These are phyloP conservation scores for Macrosteles quadrilineatus DNA, from an alignment of 1,140 invertebrate genomes.

Conservation along the genomic window DNA sequence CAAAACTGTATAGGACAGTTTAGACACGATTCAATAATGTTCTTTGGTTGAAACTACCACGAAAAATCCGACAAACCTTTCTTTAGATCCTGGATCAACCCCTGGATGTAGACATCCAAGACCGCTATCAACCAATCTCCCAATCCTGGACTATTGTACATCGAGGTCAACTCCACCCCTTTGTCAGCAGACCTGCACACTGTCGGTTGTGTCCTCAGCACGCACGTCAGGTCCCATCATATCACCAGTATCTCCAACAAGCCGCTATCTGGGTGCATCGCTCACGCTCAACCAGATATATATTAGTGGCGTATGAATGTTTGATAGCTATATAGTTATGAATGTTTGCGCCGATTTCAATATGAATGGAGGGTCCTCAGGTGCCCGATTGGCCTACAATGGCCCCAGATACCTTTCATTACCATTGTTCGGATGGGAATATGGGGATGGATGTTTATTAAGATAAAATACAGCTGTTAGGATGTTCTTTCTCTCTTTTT, in stretches of 20 bases:
- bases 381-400: conserved; percentile 19
- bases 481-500: conserved; percentile 5
- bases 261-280: background rate
- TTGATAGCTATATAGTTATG: conserved; percentile 17
- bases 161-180: too few species aligned
- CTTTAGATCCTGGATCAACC: too few species aligned
- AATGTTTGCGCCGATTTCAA: conserved; percentile 16
- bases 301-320: conserved; percentile 12
- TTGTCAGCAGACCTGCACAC: too few species aligned
- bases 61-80: too few species aligned
- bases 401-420: conserved; percentile 19
- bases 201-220: too few species aligned
- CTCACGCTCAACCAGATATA: conserved; percentile 9
- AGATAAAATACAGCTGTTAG: conserved; percentile 14
- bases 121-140: too few species aligned
- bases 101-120: too few species aligned
- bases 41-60: too few species aligned
- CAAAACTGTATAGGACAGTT: too few species aligned
- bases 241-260: background rate
- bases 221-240: conserved; percentile 1
- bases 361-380: conserved; percentile 7
- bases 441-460: conserved; percentile 6
- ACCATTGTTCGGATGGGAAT: conserved; percentile 15
- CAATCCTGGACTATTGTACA: too few species aligned
- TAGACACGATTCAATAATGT: too few species aligned